A percentile compares a stretch with the other conserved stretches of the same genome.
These are phyloP conservation scores for Ascidia mentula DNA, from an alignment of 23 tunicate genomes.

Conservation along the genomic window DNA sequence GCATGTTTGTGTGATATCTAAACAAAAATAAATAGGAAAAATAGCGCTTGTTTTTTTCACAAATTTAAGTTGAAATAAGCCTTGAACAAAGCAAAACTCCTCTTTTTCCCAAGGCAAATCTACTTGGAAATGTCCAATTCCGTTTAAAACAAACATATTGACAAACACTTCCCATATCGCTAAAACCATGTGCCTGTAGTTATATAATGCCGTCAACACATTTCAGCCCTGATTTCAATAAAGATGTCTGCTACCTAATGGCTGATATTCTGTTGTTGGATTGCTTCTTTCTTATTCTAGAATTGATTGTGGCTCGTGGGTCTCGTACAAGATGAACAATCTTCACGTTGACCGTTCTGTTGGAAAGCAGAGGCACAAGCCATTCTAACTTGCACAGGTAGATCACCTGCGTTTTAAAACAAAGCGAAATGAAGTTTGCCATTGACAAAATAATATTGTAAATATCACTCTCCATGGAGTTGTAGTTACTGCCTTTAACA, in stretches of 20 bases:
- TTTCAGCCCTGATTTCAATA: too few species aligned
- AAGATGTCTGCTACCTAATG: neutral
- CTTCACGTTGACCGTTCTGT: slow-evolving; percentile 23
- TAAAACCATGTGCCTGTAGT: too few species aligned
- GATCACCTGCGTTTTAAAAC: slow-evolving; percentile 33
- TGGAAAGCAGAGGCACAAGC: slow-evolving; percentile 21
- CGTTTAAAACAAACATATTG: neutral
- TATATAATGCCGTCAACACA: too few species aligned
- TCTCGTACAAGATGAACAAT: slow-evolving; percentile 36
- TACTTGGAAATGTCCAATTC: neutral
- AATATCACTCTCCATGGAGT: too few species aligned
- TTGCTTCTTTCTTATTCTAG: neutral
- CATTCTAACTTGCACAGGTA: slow-evolving; percentile 29
- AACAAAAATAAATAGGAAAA: too few species aligned
- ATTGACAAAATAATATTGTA: too few species aligned
- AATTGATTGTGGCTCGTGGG: slow-evolving; percentile 29
- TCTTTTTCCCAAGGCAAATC: too few species aligned
- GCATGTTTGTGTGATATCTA: neutral
- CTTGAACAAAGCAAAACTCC: too few species aligned
- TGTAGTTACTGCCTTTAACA: too few species aligned
- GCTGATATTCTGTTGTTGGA: neutral
- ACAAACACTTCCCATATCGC: neutral
- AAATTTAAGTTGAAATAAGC: too few species aligned
- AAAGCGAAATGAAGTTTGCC: too few species aligned
- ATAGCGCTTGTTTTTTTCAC: too few species aligned